A percentile compares a stretch with the other conserved stretches of the same genome.
Conservation (phyloP, 2,113 vertebrate species). For the Symphodus melops region DNA sequence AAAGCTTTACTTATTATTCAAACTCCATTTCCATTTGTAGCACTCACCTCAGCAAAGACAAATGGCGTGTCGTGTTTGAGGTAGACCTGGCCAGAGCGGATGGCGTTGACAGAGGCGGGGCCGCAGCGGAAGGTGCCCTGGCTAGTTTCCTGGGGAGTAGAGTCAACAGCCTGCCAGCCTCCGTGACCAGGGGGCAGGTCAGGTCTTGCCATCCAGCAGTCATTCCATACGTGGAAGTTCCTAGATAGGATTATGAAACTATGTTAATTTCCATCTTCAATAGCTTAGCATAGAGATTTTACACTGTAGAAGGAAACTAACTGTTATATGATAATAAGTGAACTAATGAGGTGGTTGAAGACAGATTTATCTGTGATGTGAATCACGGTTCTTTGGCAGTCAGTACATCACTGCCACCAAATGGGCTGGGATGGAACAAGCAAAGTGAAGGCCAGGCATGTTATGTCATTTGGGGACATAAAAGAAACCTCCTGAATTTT, state of each 20-base stretch:
- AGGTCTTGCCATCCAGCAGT: constrained; percentile 93
- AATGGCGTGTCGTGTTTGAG: constrained; percentile 91
- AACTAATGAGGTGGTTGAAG: background rate
- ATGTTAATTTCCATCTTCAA: background rate
- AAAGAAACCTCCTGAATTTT: too few species aligned
- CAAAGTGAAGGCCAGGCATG: too few species aligned
- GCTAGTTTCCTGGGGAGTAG: constrained; percentile 91
- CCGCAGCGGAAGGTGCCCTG: constrained; percentile 93
- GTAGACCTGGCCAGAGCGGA: constrained; percentile 90
- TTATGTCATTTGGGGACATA: too few species aligned
- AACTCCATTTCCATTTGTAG: background rate
- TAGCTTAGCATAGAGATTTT: too few species aligned
- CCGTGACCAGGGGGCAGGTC: constrained; percentile 85
- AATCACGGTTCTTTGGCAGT: too few species aligned
- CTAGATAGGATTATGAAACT: constrained; percentile 68
- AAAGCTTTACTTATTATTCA: too few species aligned
- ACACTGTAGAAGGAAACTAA: too few species aligned
- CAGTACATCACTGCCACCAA: too few species aligned
- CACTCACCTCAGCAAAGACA: constrained; percentile 90
- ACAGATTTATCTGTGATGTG: too few species aligned
- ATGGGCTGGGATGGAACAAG: too few species aligned
- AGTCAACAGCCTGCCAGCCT: constrained; percentile 91
- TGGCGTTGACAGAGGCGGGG: constrained; percentile 87
- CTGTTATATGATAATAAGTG: too few species aligned
- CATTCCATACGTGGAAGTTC: constrained; percentile 97